Percentiles rank a stretch among this genome's conserved stretches.
Conservation (phyloP, 2,113 vertebrate genomes). For the Chascanopsetta lugubris region DNA sequence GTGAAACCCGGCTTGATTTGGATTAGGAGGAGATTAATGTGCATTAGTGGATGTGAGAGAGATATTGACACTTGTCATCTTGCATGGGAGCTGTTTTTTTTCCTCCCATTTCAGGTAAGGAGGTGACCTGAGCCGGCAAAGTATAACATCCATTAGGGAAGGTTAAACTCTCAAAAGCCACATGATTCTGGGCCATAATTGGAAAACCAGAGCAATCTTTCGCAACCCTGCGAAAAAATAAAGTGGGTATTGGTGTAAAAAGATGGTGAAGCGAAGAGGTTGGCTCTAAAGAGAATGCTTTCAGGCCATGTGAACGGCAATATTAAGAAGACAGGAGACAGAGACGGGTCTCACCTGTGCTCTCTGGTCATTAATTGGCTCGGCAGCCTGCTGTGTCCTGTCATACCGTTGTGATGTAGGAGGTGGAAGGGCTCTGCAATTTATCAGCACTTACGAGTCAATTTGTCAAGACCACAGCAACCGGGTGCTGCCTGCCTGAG, state of each 20-base stretch:
- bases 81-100: conserved; percentile 32
- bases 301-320: conserved; percentile 27
- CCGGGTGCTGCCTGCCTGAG: conserved; percentile 50
- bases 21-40: conserved; percentile 74
- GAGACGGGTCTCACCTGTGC: conserved; percentile 73
- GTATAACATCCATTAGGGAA: background rate
- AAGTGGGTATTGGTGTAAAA: background rate
- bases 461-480: conserved; percentile 76
- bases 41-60: conserved; percentile 66
- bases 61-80: conserved; percentile 46
- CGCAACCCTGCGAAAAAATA: background rate
- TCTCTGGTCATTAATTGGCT: conserved; percentile 74
- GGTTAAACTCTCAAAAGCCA: background rate
- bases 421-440: conserved; percentile 60
- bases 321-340: conserved; percentile 34
- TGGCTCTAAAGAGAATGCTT: conserved; percentile 31
- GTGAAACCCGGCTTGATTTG: conserved; percentile 73
- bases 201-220: background rate
- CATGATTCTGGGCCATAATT: background rate
- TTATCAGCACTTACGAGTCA: conserved; percentile 80
- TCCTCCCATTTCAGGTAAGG: background rate
- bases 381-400: conserved; percentile 66
- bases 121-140: background rate
- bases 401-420: conserved; percentile 63
- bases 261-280: background rate